Evolutionary conservation across 35 echinoderm and acorn worm species (phyloP).

Genomic region (Diadema setosum): DNA sequence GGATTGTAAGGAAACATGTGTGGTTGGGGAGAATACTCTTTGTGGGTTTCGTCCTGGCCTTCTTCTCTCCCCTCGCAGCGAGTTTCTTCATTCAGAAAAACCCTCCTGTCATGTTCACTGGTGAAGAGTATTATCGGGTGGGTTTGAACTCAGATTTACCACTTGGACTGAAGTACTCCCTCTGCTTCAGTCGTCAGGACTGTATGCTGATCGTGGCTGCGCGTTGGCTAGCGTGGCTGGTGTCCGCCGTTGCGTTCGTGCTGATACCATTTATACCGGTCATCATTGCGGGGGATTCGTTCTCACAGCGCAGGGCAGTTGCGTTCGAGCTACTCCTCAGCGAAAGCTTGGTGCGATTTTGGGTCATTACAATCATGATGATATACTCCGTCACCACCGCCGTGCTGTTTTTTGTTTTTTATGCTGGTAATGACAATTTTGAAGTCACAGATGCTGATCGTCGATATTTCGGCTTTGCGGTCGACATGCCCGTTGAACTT

Average conservation of each 20-base stretch:
- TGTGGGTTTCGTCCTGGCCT: constrained; percentile 42
- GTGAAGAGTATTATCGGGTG: not conserved
- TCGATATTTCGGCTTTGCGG: not conserved
- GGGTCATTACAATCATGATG: constrained; percentile 41
- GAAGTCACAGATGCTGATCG: constrained; percentile 36
- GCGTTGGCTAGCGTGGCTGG: constrained; percentile 55
- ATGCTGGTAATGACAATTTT: not conserved
- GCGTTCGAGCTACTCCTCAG: constrained; percentile 36
- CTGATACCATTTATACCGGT: constrained; percentile 65
- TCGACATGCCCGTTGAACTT: constrained; percentile 16
- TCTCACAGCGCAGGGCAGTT: constrained; percentile 23
- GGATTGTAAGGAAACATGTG: constrained; percentile 5
- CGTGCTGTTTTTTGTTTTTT: not conserved
- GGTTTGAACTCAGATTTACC: constrained; percentile 58
- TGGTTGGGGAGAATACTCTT: constrained; percentile 29
- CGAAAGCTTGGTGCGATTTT: not conserved
- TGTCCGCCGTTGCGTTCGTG: constrained; percentile 36
- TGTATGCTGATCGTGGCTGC: constrained; percentile 4
- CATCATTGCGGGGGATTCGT: constrained; percentile 18
- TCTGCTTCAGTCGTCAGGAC: constrained; percentile 41
- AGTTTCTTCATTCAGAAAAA: constrained; percentile 69
- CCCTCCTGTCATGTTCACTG: not conserved
- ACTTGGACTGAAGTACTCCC: constrained; percentile 73
- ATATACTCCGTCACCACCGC: constrained; percentile 25
- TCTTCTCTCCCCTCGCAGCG: constrained; percentile 67